Evolutionary conservation across 2,888 invertebrate species (phyloP).

Genomic region (Aleiodes alternator): DNA sequence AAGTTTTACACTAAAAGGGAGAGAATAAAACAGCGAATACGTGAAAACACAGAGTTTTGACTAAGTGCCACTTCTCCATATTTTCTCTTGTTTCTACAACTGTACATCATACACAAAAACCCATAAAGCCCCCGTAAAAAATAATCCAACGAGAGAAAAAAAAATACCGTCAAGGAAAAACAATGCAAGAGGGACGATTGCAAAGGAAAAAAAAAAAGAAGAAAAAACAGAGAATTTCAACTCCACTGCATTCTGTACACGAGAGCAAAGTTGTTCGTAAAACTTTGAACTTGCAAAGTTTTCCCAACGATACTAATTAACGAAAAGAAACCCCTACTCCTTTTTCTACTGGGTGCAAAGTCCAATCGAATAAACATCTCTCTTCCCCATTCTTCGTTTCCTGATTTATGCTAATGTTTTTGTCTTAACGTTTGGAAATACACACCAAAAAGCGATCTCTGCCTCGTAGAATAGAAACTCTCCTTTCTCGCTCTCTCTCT

Average conservation of each 20-base stretch:
- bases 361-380: slow-evolving; percentile 73
- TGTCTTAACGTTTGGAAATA: slow-evolving; percentile 71
- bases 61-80: slow-evolving; percentile 64
- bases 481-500: slow-evolving; percentile 51
- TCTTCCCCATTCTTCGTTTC: slow-evolving; percentile 63
- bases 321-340: slow-evolving; percentile 33
- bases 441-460: slow-evolving; percentile 71
- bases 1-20: slow-evolving; percentile 64
- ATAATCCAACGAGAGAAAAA: not conserved
- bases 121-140: not conserved
- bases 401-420: slow-evolving; percentile 76
- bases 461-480: slow-evolving; percentile 46
- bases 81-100: slow-evolving; percentile 39
- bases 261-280: slow-evolving; percentile 28
- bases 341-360: slow-evolving; percentile 51
- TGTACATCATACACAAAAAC: slow-evolving; percentile 47
- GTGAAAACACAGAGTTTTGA: slow-evolving; percentile 37
- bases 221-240: not conserved
- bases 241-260: slow-evolving; percentile 15
- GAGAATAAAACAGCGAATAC: slow-evolving; percentile 60
- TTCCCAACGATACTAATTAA: slow-evolving; percentile 46
- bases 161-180: slow-evolving; percentile 1
- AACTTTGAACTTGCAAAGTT: slow-evolving; percentile 38
- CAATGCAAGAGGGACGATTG: slow-evolving; percentile 34
- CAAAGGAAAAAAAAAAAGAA: not conserved